A percentile compares a stretch with the other conserved stretches of the same genome.
Evolutionary conservation across 1,140 invertebrate genomes (phyloP).

Genomic region (Olivierus martensii): DNA sequence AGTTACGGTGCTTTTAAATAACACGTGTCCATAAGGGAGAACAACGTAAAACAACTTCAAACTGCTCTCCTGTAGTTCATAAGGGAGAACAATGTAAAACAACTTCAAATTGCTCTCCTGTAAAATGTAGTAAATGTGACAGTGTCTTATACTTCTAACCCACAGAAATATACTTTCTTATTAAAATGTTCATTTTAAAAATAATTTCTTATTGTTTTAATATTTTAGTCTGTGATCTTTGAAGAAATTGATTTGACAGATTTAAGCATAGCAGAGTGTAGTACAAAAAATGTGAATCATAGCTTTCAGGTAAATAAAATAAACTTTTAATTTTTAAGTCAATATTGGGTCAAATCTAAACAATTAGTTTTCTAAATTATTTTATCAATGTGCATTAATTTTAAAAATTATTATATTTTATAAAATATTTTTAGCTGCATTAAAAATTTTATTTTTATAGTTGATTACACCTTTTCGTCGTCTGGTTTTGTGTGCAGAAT

Average conservation of each 20-base stretch:
- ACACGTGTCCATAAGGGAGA: too few relatives aligned
- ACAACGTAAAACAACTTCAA: too few relatives aligned
- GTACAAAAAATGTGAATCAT: constrained; percentile 69
- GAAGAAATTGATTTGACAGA: constrained; percentile 72
- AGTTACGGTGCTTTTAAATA: too few relatives aligned
- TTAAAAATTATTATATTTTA: not conserved
- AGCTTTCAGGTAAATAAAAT: constrained; percentile 57
- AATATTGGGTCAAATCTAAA: not conserved
- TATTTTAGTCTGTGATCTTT: constrained; percentile 67
- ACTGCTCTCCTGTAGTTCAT: too few relatives aligned
- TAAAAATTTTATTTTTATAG: constrained; percentile 37
- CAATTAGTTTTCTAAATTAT: not conserved
- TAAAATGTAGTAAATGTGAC: too few relatives aligned
- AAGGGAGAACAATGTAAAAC: too few relatives aligned
- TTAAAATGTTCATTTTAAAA: not conserved
- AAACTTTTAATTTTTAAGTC: not conserved
- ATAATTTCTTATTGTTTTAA: constrained; percentile 8
- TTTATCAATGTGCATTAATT: too few relatives aligned
- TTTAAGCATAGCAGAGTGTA: constrained; percentile 68
- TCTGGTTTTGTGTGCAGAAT: constrained; percentile 66
- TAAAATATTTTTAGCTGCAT: not conserved
- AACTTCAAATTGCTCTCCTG: too few relatives aligned
- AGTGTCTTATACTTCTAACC: too few relatives aligned
- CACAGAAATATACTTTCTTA: not conserved
- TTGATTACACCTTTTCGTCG: constrained; percentile 72